A percentile compares a stretch with the other conserved stretches of the same genome.
Conservation (phyloP, 1,140 invertebrate genomes). For the Ceratosolen solmsi region DNA sequence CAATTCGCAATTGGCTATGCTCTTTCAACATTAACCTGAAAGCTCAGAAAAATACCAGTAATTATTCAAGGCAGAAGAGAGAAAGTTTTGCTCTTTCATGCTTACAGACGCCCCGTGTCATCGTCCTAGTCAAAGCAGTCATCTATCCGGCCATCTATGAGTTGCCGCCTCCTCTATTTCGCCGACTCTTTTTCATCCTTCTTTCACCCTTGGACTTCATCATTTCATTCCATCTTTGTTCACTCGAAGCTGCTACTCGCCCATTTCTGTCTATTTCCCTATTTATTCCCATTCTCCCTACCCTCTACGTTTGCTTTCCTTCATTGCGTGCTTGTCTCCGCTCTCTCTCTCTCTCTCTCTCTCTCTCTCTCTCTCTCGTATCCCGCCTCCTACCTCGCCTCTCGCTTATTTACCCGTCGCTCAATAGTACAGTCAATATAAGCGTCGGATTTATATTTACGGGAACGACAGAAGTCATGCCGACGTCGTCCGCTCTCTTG, state of each 20-base stretch:
- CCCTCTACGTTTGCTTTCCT: neutral
- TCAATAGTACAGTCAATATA: neutral
- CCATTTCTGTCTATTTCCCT: conserved; percentile 32
- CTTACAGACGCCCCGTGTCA: neutral
- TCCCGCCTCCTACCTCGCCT: neutral
- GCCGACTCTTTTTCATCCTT: neutral
- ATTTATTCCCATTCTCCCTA: conserved; percentile 39
- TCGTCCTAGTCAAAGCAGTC: neutral
- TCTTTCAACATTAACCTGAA: neutral
- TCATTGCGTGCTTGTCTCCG: conserved; percentile 1
- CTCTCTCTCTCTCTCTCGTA: conserved; percentile 13
- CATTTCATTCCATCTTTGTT: conserved; percentile 22
- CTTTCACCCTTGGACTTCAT: neutral
- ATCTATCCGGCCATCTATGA: conserved; percentile 26
- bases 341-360: conserved; percentile 15
- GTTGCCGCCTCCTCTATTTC: neutral
- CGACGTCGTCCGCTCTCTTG: neutral
- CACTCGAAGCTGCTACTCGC: neutral
- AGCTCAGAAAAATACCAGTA: neutral
- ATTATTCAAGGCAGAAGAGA: neutral
- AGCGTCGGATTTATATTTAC: conserved; percentile 32
- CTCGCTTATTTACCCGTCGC: neutral
- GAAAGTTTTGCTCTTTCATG: neutral
- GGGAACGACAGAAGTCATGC: conserved; percentile 29
- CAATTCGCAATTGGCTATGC: neutral